These are phyloP conservation scores for Arizona elegans DNA, from an alignment of 2,113 vertebrate genomes.

Conservation along the genomic window DNA sequence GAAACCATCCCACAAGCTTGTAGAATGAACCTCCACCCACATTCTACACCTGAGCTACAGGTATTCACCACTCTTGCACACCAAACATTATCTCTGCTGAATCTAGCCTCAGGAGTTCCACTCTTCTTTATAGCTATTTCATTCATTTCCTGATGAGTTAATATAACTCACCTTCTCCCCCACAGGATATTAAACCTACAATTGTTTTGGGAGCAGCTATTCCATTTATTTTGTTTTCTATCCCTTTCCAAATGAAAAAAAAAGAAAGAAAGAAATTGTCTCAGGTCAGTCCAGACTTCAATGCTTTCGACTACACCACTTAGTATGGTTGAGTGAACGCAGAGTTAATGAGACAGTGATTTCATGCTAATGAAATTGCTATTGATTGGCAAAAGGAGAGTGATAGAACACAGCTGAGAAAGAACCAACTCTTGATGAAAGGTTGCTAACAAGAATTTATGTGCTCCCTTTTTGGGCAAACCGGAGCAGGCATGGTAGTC, in stretches of 20 bases:
- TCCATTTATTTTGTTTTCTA: no score
- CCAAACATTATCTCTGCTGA: neutral
- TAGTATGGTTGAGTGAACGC: constrained; percentile 11
- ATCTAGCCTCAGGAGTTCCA: neutral
- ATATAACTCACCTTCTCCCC: neutral
- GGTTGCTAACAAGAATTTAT: neutral
- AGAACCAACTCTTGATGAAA: neutral
- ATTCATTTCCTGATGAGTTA: neutral
- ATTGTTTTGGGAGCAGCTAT: neutral
- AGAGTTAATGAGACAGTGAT: constrained; percentile 37
- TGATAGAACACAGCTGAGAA: neutral
- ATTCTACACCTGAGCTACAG: neutral
- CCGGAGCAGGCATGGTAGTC: neutral
- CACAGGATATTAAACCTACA: neutral
- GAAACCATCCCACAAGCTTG: neutral
- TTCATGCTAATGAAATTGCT: constrained; percentile 28
- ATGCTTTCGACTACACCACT: neutral
- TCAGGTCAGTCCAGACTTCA: neutral
- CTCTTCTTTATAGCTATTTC: neutral
- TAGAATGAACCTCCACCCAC: neutral
- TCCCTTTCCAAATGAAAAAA: neutral
- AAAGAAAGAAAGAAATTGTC: neutral
- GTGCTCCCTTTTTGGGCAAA: neutral
- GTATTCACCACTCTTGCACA: neutral
- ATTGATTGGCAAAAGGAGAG: constrained; percentile 24